These are phyloP conservation scores for Cettia cetti DNA, from an alignment of 2,113 vertebrate genomes.

Conservation along the genomic window DNA sequence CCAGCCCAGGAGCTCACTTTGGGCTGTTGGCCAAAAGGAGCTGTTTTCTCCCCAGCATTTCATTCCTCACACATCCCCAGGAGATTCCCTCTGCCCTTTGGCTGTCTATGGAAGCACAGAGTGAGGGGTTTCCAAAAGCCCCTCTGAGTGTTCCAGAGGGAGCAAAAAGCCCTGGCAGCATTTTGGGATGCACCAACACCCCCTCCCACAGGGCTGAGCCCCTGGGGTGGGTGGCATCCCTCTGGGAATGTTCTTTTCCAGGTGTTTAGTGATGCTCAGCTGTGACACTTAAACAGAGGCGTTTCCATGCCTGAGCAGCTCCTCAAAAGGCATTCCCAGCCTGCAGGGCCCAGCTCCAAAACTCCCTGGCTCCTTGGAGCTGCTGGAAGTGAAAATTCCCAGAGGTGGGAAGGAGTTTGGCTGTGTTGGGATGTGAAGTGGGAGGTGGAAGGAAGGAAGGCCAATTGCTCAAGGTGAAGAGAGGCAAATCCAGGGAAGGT, in stretches of 20 bases:
- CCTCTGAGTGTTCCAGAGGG: not conserved
- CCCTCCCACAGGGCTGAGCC: no score
- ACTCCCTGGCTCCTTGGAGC: not conserved
- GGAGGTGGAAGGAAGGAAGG: not conserved
- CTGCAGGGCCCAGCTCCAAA: not conserved
- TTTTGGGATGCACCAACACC: not conserved
- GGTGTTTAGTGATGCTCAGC: fast-evolving
- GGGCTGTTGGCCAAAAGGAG: not conserved
- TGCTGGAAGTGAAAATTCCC: not conserved
- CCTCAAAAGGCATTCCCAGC: not conserved
- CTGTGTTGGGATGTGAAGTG: not conserved
- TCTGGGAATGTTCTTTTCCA: not conserved
- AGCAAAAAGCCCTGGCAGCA: fast-evolving
- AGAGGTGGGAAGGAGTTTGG: not conserved
- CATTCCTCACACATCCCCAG: fast-evolving
- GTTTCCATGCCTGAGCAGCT: not conserved
- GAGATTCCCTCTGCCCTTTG: no score
- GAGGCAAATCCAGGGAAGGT: not conserved
- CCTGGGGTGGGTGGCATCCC: not conserved
- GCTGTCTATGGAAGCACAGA: fast-evolving
- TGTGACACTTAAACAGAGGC: fast-evolving
- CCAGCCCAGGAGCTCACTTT: fast-evolving
- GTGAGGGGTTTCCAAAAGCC: fast-evolving
- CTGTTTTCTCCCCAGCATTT: fast-evolving
- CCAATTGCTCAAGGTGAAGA: not conserved